Conservation (phyloP, 2,113 vertebrate genomes). For the Columba livia region DNA sequence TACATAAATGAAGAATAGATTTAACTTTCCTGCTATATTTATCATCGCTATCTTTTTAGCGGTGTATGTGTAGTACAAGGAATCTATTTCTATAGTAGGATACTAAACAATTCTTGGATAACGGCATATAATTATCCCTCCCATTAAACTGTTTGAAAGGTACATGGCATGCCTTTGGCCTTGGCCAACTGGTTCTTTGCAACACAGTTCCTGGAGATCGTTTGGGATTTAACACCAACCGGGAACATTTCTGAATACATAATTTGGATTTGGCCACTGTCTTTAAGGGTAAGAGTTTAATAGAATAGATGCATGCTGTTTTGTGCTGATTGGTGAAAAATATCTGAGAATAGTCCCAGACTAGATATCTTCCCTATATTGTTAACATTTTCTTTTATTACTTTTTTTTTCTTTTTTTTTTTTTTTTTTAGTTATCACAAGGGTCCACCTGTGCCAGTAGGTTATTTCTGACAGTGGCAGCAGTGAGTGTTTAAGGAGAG, state of each 20-base stretch:
- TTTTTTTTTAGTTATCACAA: background rate
- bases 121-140: background rate
- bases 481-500: background rate
- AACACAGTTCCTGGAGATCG: background rate
- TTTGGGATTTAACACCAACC: background rate
- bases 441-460: background rate
- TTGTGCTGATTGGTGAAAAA: background rate
- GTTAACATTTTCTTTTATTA: background rate
- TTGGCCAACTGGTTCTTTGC: background rate
- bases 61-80: background rate
- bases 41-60: background rate
- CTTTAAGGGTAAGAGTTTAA: background rate
- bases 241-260: background rate
- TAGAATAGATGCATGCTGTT: background rate
- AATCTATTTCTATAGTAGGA: background rate
- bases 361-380: background rate
- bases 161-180: background rate
- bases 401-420: background rate
- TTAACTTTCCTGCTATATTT: background rate
- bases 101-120: background rate
- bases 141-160: background rate
- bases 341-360: background rate
- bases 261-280: background rate
- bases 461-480: background rate
- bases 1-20: background rate